phyloP scores from a whole-genome alignment of 2,888 invertebrate genomes.

The Caenorhabditis zanzibari region DNA sequence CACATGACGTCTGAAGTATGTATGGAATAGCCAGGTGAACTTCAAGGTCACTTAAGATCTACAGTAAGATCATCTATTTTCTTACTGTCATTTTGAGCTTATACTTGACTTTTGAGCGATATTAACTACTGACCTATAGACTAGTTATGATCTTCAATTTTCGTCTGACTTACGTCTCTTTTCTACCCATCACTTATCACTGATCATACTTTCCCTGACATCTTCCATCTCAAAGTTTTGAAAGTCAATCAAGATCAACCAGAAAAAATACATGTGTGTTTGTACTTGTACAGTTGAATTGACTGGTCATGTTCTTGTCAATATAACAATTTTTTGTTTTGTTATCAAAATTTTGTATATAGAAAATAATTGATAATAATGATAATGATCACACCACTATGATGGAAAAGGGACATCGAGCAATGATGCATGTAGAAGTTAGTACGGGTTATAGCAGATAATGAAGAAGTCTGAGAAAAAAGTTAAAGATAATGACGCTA shows the following conservation, averaged over 20 bases:
- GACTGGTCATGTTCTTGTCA: conserved; percentile 3
- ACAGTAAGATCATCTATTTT: too few species aligned
- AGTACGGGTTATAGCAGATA: background rate
- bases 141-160: too few species aligned
- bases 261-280: background rate
- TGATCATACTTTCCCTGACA: background rate
- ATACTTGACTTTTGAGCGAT: too few species aligned
- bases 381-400: conserved; percentile 1
- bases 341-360: background rate
- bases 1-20: too few species aligned
- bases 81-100: too few species aligned
- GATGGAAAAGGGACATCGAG: background rate
- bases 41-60: too few species aligned
- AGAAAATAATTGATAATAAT: background rate
- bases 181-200: background rate
- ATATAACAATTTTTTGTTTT: background rate
- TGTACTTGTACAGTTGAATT: background rate
- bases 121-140: too few species aligned
- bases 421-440: too few species aligned
- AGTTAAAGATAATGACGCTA: too few species aligned
- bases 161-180: too few species aligned
- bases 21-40: too few species aligned
- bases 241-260: background rate
- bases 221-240: background rate
- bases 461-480: too few species aligned